A percentile compares a stretch with the other conserved stretches of the same genome.
Conservation (phyloP, 2,888 invertebrate genomes). For the Cryptops parisi region DNA sequence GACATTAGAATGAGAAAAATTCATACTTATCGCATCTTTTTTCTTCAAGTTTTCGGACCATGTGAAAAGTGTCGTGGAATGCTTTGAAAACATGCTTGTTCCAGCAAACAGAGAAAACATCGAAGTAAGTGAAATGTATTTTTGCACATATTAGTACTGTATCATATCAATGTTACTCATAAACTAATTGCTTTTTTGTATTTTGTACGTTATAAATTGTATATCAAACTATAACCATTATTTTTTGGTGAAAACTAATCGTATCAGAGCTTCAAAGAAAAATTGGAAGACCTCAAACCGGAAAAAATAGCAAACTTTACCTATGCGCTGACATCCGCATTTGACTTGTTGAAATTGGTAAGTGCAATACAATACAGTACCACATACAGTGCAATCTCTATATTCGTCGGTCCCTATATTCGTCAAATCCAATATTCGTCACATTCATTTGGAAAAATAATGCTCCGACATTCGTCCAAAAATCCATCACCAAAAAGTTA, state of each 20-base stretch:
- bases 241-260: not conserved
- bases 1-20: too few relatives aligned
- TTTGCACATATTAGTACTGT: too few relatives aligned
- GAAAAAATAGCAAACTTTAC: constrained; percentile 72
- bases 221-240: too few relatives aligned
- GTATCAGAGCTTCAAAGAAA: constrained; percentile 56
- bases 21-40: not conserved
- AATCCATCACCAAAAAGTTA: too few relatives aligned
- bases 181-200: not conserved
- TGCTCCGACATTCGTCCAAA: too few relatives aligned
- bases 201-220: not conserved
- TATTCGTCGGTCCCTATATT: too few relatives aligned
- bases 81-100: constrained; percentile 71
- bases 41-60: constrained; percentile 46
- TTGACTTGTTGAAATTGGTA: constrained; percentile 46
- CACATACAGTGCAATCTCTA: too few relatives aligned
- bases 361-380: constrained; percentile 36
- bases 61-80: constrained; percentile 59
- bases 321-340: constrained; percentile 65
- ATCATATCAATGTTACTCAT: too few relatives aligned
- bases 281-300: constrained; percentile 49
- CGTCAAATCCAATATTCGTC: too few relatives aligned
- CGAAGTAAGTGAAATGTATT: constrained; percentile 19
- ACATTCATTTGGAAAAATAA: too few relatives aligned
- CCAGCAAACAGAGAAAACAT: constrained; percentile 52